These are phyloP conservation scores for Orbicella faveolata DNA, from an alignment of 64 coral and sea anemone species.

Conservation along the genomic window DNA sequence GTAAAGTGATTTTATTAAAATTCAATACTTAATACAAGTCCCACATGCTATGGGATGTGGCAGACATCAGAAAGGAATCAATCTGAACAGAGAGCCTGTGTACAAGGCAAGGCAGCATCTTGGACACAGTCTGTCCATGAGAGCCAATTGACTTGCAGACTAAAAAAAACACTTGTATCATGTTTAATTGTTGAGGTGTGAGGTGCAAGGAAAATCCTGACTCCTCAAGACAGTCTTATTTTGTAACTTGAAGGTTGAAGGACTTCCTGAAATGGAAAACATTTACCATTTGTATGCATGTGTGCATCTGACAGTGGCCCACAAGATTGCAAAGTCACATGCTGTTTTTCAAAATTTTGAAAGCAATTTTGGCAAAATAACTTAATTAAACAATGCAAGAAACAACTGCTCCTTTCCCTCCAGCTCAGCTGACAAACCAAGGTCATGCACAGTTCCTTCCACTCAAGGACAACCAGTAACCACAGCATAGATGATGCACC, in stretches of 20 bases:
- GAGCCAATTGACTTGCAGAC: background rate
- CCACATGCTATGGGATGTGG: background rate
- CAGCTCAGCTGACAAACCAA: conserved; percentile 52
- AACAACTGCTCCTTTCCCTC: conserved; percentile 49
- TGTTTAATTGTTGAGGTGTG: background rate
- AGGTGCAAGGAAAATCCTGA: background rate
- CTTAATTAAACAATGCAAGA: background rate
- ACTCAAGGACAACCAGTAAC: conserved; percentile 44
- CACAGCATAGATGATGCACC: conserved; percentile 45
- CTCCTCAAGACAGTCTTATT: background rate
- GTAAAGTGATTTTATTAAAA: conserved; percentile 19
- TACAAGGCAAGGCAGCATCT: background rate
- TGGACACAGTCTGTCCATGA: background rate
- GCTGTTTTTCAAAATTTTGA: background rate
- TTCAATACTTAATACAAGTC: background rate
- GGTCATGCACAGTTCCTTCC: conserved; percentile 53
- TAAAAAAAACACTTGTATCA: too few relatives aligned
- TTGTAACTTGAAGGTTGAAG: background rate
- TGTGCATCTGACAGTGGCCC: conserved; percentile 42
- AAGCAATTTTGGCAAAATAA: background rate
- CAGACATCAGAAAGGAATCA: background rate
- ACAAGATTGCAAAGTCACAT: conserved; percentile 38
- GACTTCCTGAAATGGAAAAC: conserved; percentile 28
- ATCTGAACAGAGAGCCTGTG: too few relatives aligned
- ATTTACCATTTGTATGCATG: conserved; percentile 22